phyloP scores from a whole-genome alignment of 2,797 vertebrate species.

The Sebastes kiyomatsui region DNA sequence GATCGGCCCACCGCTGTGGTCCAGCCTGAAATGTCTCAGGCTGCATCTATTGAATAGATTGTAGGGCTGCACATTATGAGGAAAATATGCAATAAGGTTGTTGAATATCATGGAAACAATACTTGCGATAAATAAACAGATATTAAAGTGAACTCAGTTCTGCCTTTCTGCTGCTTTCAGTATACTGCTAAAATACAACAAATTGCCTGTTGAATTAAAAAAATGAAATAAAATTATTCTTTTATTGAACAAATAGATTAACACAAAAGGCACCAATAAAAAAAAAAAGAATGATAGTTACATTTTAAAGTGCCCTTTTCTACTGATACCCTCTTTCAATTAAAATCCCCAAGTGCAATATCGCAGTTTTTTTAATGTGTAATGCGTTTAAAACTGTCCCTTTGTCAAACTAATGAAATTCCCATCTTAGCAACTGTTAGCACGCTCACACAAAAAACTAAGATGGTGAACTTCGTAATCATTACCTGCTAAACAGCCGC shows the following conservation, averaged over 20 bases:
- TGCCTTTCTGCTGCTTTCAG: background rate
- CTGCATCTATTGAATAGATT: background rate
- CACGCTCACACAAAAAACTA: background rate
- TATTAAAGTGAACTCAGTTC: too few species aligned
- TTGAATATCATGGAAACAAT: too few species aligned
- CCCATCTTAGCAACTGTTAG: background rate
- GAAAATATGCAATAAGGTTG: too few species aligned
- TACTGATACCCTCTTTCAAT: background rate
- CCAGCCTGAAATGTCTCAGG: background rate
- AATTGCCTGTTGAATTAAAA: too few species aligned
- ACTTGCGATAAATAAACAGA: too few species aligned
- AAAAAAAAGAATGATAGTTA: background rate
- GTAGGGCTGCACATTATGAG: too few species aligned
- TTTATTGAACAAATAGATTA: background rate
- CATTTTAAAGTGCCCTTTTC: background rate
- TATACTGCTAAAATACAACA: background rate
- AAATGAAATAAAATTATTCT: background rate
- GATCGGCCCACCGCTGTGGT: background rate
- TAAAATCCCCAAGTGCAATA: background rate
- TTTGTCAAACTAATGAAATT: background rate
- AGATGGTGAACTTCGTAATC: background rate
- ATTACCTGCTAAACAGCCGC: background rate
- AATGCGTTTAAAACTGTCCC: too few species aligned
- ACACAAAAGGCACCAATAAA: background rate
- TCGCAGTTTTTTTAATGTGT: too few species aligned